A percentile compares a stretch with the other conserved stretches of the same genome.
Conservation (phyloP, 2,888 invertebrate species). For the Dendrolimus pini region DNA sequence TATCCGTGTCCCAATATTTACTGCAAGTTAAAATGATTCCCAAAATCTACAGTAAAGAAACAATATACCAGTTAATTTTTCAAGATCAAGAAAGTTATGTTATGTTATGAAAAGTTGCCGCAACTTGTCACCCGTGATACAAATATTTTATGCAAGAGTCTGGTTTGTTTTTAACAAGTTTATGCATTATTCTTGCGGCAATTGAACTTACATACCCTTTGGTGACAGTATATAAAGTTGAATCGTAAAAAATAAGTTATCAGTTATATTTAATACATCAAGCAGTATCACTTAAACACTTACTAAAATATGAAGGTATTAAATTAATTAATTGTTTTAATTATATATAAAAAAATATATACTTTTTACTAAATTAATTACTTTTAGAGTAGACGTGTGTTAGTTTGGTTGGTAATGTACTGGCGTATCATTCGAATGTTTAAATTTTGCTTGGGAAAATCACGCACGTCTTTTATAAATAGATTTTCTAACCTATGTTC, state of each 20-base stretch:
- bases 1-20: no score
- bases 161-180: constrained; percentile 1
- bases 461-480: no score
- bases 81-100: neutral
- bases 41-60: no score
- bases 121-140: neutral
- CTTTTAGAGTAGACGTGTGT: no score
- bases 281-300: neutral
- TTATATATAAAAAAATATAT: no score
- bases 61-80: neutral
- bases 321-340: no score
- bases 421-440: no score
- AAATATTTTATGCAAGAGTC: neutral
- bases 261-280: neutral
- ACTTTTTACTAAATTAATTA: no score
- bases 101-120: neutral
- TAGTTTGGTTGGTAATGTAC: no score
- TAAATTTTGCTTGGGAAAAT: no score
- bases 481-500: no score
- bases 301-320: neutral
- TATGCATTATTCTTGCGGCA: neutral
- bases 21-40: no score
- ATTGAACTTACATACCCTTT: neutral
- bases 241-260: neutral
- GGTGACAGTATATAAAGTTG: neutral